Conservation (phyloP, 2,888 invertebrate species). For the Salticus scenicus region DNA sequence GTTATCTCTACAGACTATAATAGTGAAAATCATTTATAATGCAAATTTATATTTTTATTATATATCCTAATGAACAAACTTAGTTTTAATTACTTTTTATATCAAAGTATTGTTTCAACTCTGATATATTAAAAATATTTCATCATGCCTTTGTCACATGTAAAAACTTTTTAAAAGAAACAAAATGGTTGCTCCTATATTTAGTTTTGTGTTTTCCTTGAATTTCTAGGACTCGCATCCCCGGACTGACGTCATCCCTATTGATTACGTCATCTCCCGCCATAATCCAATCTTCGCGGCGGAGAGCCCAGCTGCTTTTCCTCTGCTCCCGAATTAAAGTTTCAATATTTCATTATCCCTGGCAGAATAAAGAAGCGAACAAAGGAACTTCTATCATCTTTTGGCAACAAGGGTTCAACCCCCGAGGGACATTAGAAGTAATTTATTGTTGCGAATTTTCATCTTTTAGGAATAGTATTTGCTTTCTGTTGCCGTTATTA, state of each 20-base stretch:
- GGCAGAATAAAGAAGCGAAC: constrained; percentile 51
- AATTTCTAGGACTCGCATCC: constrained; percentile 31
- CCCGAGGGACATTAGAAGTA: constrained; percentile 22
- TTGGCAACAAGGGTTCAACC: constrained; percentile 43
- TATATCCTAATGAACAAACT: no score
- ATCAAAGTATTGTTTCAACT: no score
- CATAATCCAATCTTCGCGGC: constrained; percentile 68
- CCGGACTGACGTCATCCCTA: constrained; percentile 63
- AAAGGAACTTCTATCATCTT: constrained; percentile 29
- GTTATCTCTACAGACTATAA: no score
- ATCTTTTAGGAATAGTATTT: constrained; percentile 36
- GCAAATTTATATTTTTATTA: no score
- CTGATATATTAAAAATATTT: no score
- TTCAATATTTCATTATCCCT: constrained; percentile 68
- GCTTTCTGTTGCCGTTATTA: constrained; percentile 24
- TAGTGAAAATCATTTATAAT: no score
- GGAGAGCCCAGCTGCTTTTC: constrained; percentile 50
- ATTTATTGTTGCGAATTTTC: constrained; percentile 49
- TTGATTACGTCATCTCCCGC: constrained; percentile 69
- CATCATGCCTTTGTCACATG: no score
- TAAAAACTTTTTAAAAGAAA: neutral
- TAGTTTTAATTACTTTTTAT: no score
- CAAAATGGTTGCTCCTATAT: constrained; percentile 15
- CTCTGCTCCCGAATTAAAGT: constrained; percentile 44
- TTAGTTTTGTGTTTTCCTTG: neutral